These are phyloP conservation scores for Pegea sp. DNA, from an alignment of 23 tunicate genomes.

Conservation along the genomic window DNA sequence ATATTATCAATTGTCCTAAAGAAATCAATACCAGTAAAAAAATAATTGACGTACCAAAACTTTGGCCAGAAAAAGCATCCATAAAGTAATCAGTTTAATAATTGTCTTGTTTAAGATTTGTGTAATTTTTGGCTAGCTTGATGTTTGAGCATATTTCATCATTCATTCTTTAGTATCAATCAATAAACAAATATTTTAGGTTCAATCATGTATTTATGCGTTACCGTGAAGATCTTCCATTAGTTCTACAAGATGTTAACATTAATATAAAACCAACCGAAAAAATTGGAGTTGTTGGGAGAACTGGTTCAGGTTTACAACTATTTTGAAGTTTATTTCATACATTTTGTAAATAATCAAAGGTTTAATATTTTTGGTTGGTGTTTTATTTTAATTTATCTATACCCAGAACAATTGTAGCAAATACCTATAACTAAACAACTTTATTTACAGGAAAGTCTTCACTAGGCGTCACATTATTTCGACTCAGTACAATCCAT, in stretches of 20 bases:
- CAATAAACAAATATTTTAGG: conserved; percentile 4
- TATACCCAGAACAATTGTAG: too few relatives aligned
- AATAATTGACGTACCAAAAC: conserved; percentile 4
- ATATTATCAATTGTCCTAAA: conserved; percentile 17
- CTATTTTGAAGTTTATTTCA: not conserved
- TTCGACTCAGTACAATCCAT: conserved; percentile 37
- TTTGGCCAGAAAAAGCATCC: conserved; percentile 44
- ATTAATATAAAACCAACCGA: conserved; percentile 44
- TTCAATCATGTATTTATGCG: conserved; percentile 35
- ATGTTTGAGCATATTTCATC: not conserved
- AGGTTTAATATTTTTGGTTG: too few relatives aligned
- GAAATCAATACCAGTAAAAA: conserved; percentile 16
- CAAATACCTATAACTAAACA: too few relatives aligned
- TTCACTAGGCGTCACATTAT: conserved; percentile 41
- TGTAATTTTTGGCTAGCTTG: not conserved
- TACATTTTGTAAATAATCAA: not conserved
- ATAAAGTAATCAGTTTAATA: conserved; percentile 5
- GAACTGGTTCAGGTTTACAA: conserved; percentile 74
- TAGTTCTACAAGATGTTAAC: conserved; percentile 25
- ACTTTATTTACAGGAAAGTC: conserved; percentile 53
- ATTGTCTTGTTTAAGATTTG: not conserved
- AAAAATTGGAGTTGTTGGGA: conserved; percentile 84
- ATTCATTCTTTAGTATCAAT: not conserved
- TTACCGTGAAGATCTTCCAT: conserved; percentile 44
- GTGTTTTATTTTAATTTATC: too few relatives aligned